A percentile compares a stretch with the other conserved stretches of the same genome.
These are phyloP conservation scores for Nothoprocta perdicaria DNA, from an alignment of 2,113 vertebrate species.

Conservation along the genomic window DNA sequence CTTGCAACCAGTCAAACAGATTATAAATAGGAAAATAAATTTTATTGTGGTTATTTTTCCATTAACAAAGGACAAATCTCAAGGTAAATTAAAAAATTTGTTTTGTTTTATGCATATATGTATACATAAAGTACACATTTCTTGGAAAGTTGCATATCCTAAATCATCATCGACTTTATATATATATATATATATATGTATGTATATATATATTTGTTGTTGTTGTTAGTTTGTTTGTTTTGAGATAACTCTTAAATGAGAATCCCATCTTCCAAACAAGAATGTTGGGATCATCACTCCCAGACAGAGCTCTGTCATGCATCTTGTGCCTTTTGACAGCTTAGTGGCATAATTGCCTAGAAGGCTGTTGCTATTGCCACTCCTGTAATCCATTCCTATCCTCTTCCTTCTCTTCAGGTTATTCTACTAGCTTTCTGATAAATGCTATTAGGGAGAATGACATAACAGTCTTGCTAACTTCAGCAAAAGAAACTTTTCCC, in stretches of 20 bases:
- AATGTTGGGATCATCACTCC: neutral
- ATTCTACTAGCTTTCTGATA: neutral
- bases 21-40: neutral
- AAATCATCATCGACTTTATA: neutral
- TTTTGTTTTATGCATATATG: neutral
- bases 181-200: no score
- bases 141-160: neutral
- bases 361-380: neutral
- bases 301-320: neutral
- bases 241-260: neutral
- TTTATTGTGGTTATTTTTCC: neutral
- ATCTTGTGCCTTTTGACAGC: neutral
- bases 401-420: neutral
- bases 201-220: no score
- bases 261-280: neutral
- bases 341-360: constrained; percentile 15
- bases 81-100: neutral
- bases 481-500: neutral
- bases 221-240: neutral
- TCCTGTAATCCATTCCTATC: neutral
- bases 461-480: neutral
- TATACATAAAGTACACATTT: neutral
- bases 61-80: neutral
- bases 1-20: neutral
- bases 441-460: neutral